A percentile compares a stretch with the other conserved stretches of the same genome.
Conservation (phyloP, 2,888 invertebrate species). For the Lingula anatina region DNA sequence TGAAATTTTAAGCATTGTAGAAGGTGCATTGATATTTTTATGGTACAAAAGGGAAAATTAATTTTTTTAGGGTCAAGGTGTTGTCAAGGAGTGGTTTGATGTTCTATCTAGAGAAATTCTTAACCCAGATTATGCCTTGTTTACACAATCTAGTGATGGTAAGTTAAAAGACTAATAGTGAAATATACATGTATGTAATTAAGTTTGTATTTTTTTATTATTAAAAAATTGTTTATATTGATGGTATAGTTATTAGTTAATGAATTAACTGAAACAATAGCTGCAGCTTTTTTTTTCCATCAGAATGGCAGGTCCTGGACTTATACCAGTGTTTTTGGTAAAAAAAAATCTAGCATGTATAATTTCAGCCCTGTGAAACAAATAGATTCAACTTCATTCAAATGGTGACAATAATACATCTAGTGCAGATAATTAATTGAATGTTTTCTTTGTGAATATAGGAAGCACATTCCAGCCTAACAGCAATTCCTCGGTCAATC, state of each 20-base stretch:
- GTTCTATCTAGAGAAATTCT: slow-evolving; percentile 45
- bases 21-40: not conserved
- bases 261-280: not conserved
- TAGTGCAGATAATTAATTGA: too few species aligned
- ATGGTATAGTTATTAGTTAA: not conserved
- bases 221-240: too few species aligned
- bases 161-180: slow-evolving; percentile 4
- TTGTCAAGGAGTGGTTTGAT: slow-evolving; percentile 49
- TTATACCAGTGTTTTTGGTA: too few species aligned
- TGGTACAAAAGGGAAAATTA: not conserved
- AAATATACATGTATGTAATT: not conserved
- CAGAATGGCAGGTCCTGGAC: too few species aligned
- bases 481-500: slow-evolving; percentile 47
- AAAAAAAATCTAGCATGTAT: too few species aligned
- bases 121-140: slow-evolving; percentile 48
- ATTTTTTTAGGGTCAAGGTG: slow-evolving; percentile 39
- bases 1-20: not conserved
- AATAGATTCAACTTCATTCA: too few species aligned
- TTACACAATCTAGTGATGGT: slow-evolving; percentile 48
- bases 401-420: too few species aligned
- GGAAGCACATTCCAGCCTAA: slow-evolving; percentile 48
- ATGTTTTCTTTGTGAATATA: too few species aligned
- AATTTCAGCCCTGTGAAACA: too few species aligned
- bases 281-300: not conserved
- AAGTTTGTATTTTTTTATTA: too few species aligned